Conservation (phyloP, 2,797 vertebrate genomes). For the Thamnophis elegans region DNA sequence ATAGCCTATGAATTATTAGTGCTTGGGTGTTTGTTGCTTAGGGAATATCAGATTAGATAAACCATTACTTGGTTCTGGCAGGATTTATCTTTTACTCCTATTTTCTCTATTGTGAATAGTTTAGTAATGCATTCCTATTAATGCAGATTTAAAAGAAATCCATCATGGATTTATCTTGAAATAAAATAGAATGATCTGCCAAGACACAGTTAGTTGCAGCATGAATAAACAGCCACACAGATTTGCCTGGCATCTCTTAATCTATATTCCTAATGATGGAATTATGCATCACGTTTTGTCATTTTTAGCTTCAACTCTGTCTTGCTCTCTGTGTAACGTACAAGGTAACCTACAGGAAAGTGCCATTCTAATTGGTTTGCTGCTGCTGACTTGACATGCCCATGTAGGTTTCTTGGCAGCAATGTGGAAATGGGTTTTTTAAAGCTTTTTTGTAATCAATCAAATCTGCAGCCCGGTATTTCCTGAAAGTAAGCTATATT, state of each 20-base stretch:
- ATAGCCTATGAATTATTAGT: background rate
- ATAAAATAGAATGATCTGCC: background rate
- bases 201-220: background rate
- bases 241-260: background rate
- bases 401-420: background rate
- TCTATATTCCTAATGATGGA: background rate
- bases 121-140: background rate
- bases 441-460: background rate
- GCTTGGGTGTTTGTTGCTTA: background rate
- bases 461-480: background rate
- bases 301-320: background rate
- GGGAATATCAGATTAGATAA: background rate
- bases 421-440: background rate
- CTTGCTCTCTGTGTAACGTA: background rate
- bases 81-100: background rate
- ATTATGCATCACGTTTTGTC: background rate
- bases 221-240: background rate
- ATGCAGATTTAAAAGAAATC: background rate
- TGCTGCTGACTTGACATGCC: background rate
- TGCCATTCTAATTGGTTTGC: background rate
- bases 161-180: background rate
- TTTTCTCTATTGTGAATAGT: background rate
- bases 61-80: background rate
- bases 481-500: background rate
- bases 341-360: background rate